phyloP scores from a whole-genome alignment of 30 jellyfish, hydroid and myxozoan genomes.

The Aurelia sp. region DNA sequence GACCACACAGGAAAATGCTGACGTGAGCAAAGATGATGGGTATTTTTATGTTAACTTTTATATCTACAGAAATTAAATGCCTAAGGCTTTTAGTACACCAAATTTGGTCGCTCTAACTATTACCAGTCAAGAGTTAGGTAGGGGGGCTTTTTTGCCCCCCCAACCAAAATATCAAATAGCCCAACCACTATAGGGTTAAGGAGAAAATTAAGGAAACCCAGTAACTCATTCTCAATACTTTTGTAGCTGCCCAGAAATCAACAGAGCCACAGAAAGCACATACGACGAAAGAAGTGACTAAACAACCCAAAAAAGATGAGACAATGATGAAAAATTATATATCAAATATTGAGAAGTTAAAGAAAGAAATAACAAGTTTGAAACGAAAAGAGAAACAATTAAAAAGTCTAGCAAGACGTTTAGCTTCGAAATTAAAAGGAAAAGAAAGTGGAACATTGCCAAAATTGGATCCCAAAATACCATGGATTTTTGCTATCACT shows the following conservation, averaged over 20 bases:
- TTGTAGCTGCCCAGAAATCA: not conserved
- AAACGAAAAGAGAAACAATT: slow-evolving; percentile 74
- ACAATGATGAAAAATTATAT: not conserved
- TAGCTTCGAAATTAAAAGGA: slow-evolving; percentile 87
- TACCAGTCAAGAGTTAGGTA: too few species aligned
- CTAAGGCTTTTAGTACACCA: too few species aligned
- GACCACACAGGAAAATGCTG: too few species aligned
- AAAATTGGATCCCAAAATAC: slow-evolving; percentile 90
- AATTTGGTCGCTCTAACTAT: too few species aligned
- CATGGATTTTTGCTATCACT: slow-evolving; percentile 97
- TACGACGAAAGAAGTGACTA: not conserved
- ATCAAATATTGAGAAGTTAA: slow-evolving; percentile 41
- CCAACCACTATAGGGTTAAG: too few species aligned
- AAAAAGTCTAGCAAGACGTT: slow-evolving; percentile 85
- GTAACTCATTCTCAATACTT: not conserved
- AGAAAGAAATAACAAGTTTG: slow-evolving; percentile 27
- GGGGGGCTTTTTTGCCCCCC: too few species aligned
- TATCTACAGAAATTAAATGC: too few species aligned
- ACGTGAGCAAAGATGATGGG: too few species aligned
- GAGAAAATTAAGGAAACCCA: too few species aligned
- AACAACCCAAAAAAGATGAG: not conserved
- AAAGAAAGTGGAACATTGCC: slow-evolving; percentile 79
- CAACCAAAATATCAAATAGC: too few species aligned
- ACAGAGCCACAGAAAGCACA: not conserved
- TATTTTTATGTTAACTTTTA: too few species aligned